Evolutionary conservation across 2,113 vertebrate genomes (phyloP).

Genomic region (Lagopus leucura): DNA sequence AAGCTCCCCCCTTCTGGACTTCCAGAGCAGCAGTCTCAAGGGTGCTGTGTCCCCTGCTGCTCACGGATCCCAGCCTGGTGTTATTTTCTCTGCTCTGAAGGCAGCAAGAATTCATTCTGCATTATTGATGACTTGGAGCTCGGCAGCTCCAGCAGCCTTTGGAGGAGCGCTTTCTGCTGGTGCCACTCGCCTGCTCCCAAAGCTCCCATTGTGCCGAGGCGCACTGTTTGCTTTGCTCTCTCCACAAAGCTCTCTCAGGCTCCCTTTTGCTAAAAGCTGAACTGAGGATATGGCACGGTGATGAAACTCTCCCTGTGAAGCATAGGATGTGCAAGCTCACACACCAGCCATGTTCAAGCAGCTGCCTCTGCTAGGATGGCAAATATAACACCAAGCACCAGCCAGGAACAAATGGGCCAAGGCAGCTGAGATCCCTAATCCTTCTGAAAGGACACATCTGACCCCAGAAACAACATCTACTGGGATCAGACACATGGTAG

Average conservation of each 20-base stretch:
- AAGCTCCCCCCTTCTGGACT: slow-evolving; percentile 32
- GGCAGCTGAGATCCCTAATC: background rate
- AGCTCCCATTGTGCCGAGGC: background rate
- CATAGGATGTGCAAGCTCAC: rapidly evolving
- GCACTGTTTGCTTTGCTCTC: background rate
- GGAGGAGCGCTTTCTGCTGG: background rate
- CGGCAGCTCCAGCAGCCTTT: background rate
- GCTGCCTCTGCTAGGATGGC: background rate
- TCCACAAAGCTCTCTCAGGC: background rate
- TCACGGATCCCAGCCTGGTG: slow-evolving; percentile 15
- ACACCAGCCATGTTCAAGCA: rapidly evolving
- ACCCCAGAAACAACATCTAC: background rate
- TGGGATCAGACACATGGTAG: background rate
- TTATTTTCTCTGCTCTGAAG: slow-evolving; percentile 50
- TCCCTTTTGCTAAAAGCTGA: background rate
- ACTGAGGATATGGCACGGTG: rapidly evolving
- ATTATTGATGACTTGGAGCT: slow-evolving; percentile 53
- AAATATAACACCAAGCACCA: background rate
- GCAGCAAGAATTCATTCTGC: slow-evolving; percentile 55
- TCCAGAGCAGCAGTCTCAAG: slow-evolving; percentile 35
- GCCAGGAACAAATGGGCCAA: background rate
- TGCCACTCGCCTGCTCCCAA: background rate
- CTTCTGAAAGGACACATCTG: background rate
- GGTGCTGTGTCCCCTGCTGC: slow-evolving; percentile 39
- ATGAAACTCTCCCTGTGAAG: rapidly evolving